Base-by-base conservation (phyloP, 2,888 invertebrate species). In the Acronicta psi region DNA sequence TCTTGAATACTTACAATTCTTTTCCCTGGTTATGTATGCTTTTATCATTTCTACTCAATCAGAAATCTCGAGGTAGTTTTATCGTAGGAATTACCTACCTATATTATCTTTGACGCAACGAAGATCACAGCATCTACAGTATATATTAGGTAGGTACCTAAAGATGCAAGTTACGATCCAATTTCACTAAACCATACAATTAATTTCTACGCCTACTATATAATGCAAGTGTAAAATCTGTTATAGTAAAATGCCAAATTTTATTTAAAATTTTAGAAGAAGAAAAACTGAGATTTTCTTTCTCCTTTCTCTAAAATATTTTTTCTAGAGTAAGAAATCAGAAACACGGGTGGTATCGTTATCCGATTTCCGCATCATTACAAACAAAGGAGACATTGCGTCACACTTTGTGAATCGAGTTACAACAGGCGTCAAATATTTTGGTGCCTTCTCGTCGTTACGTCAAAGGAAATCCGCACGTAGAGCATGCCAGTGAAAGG, bases 321-420 rank as follows among this genome's bases (percentile, higher is more conserved):
- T 29, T 11, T 29, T 4, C 11, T 11, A 11, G 10, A 10, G 10
- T 11, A 29, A 29, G 2, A 29, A 11, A 29, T 29, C 2, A 29
- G 11, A 11, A 43, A 13, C 9, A 16, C 8, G 17, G 7, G 14
- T 45, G 49, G 18, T 59, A 47, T 49, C 29, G 20, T 52, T 41
- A 62, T 38, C 43, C 50, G 40, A 58, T 47, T 64, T 62, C 29
- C 55, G 34, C 25, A 36, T 50, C 38, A 65, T 58, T 59, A 63
- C 53, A 44, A 42, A 75, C 68, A 67, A 73, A 70, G 63, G 66
- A 59, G 60, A 53, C 59, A n/a, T 64, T 68, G 45, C 50, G 60
- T 57, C 54, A 71, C 62, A 67, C 75, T 80, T 76, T 73, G 76
- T 63, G 74, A 73, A 74, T 80, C 73, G 43, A 69, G 74, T 80